Base-by-base conservation (phyloP, 92 coral and sea anemone genomes). In the Umimayanthus chanpuru region DNA sequence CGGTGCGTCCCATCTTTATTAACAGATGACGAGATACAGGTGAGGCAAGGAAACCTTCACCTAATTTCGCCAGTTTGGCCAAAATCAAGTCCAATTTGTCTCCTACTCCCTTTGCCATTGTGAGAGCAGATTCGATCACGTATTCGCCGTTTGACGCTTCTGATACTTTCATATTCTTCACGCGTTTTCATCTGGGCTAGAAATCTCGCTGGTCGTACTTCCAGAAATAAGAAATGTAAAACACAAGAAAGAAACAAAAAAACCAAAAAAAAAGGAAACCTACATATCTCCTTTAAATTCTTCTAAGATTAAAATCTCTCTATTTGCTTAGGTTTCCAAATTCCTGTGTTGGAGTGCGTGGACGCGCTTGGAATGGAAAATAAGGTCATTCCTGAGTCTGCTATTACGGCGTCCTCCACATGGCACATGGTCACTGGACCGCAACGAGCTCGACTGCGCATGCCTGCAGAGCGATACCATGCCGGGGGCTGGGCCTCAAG, bases 401-500 rank as follows among this genome's bases (percentile, higher is more conserved):
- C 86, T 3, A 11, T 82, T 18, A 82, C 77, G 15, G 86, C 77
- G 2, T 82, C 86, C 39, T 82, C 86, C 38, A 65, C 86, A 2
- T 82, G 77, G 86, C 77, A 82, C 77, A 67, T 26, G 64, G 18
- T 82, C 41, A 82, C 86, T 41, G 86, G 86, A 14, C 86, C 77
- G 8, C 86, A 66, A 67, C 76, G 86, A 67, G 75, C 76, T 28
- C 86, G 86, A 82, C 86, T 82, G 65, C 86, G 86, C 76, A 82
- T 66, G 77, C 30, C 64, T 40, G 86, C 64, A 11, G 77, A 82
- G 5, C 20, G 76, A 18, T 41, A 40, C 65, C 86, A 28, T 49
- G 76, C 86, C n/a, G 86, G 86, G 1, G 86, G 86, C 11, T 82
- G 86, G 86, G 76, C 86, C 56, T 71, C 86, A 11, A 26, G 73